These are phyloP conservation scores for Actenoides hombroni DNA, from an alignment of 2,113 vertebrate species.

Conservation along the genomic window DNA sequence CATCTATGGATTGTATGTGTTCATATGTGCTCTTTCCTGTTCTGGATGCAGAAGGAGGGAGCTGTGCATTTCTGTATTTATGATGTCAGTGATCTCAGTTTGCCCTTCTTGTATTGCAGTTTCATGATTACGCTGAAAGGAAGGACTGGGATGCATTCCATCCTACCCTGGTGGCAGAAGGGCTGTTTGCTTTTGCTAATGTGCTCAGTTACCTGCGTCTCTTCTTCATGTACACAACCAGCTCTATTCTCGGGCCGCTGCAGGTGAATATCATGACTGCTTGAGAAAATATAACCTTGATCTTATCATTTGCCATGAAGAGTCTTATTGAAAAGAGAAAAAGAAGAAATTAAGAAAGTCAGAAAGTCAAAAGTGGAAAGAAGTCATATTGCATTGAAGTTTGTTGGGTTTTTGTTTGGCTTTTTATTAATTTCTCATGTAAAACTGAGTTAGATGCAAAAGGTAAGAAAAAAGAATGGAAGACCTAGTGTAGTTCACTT, in stretches of 20 bases:
- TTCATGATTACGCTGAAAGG: constrained; percentile 83
- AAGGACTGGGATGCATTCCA: constrained; percentile 98
- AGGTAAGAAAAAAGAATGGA: background rate
- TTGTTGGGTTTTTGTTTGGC: background rate
- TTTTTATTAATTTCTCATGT: background rate
- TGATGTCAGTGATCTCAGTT: background rate
- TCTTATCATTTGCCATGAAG: background rate
- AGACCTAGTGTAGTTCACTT: background rate
- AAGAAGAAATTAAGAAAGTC: background rate
- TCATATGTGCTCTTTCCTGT: background rate
- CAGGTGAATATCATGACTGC: constrained; percentile 79
- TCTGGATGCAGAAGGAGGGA: background rate
- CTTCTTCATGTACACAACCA: constrained; percentile 99
- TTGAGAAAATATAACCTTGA: background rate
- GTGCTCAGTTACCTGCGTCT: constrained; percentile 96
- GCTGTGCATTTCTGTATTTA: background rate
- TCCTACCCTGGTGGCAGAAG: constrained; percentile 94
- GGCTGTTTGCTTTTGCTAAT: constrained; percentile 96
- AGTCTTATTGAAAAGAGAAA: background rate
- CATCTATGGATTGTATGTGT: fast-evolving
- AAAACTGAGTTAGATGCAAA: background rate
- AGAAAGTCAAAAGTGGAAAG: background rate
- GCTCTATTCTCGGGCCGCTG: constrained; percentile 94
- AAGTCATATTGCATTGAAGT: background rate
- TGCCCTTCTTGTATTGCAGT: constrained; percentile 72